Base-by-base conservation (phyloP, 2,797 vertebrate genomes). In the Columba guinea region DNA sequence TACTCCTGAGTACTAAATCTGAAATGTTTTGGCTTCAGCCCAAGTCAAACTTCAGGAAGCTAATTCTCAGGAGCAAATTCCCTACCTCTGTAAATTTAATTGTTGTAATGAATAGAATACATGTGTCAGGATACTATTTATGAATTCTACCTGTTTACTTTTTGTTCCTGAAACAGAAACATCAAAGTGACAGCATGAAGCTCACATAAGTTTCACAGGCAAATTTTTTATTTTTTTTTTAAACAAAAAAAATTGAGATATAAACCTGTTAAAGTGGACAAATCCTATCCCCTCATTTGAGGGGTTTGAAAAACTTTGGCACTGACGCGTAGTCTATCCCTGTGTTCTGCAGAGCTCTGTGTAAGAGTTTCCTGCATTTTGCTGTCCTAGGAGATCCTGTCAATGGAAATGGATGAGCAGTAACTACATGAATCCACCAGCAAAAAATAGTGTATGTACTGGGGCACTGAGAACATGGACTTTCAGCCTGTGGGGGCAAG, bases 1-100 rank as follows among this genome's bases (percentile, higher is more conserved):
- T 97, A 96, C 97, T 97, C 97, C 28, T 68, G 97, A 97, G 97
- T 96, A 96, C 95, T 73, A 97, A 97, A 97, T 91, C 97, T 97
- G 96, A 96, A 97, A 96, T 97, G 90, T 97, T 97, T 97, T 98
- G 98, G 98, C 97, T 97, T 94, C 85, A 83, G 69, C 96, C 97
- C 98, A 98, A 98, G 96, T 98, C 96, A 98, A 98, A 98, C 97
- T 97, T 97, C 94, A 96, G 92, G 96, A 98, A 97, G 95, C 96
- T 87, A 94, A 89, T 96, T 97, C 98, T 98, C 97, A 82, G 63
- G 95, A 97, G 97, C 79, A 92, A 96, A 96, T 98, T 95, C 74
- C 60, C 85, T 97, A 97, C 94, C 95, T 91, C 94, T 94, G 97
- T 97, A 98, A 97, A 98, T 97, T 96, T 97, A 98, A 98, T 97